Percentiles rank a stretch among this genome's conserved stretches.
These are phyloP conservation scores for Thymallus thymallus DNA, from an alignment of 2,113 vertebrate species.

Conservation along the genomic window DNA sequence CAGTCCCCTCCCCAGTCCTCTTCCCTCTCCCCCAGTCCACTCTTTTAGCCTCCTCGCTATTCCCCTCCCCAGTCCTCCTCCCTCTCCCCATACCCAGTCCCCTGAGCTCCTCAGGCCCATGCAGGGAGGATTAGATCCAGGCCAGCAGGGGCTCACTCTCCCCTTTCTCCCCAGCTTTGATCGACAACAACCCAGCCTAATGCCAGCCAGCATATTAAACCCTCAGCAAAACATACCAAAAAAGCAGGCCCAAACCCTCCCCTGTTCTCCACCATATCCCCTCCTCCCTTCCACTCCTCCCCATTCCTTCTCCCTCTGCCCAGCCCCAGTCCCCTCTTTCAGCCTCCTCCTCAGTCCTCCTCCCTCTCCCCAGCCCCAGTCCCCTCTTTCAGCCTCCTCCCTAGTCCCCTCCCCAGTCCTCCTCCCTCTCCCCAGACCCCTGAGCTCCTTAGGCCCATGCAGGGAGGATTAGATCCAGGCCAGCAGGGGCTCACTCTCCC, in stretches of 20 bases:
- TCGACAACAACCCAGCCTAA: conserved; percentile 63
- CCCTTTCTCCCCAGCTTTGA: conserved; percentile 61
- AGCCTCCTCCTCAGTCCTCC: conserved; percentile 21
- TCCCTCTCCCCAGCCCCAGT: neutral
- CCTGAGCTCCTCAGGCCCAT: neutral
- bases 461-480: neutral
- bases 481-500: conserved; percentile 56
- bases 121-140: neutral
- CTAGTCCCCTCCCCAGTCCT: no score
- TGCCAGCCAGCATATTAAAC: conserved; percentile 69
- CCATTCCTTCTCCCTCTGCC: no score
- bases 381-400: no score
- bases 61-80: no score
- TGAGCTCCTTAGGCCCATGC: no score
- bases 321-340: conserved; percentile 6
- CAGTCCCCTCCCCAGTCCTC: no score
- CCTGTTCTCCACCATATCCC: no score
- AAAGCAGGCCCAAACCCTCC: neutral
- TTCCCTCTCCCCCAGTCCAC: no score
- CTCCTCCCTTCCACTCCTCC: no score
- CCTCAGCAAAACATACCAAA: conserved; percentile 56
- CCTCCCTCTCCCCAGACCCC: neutral
- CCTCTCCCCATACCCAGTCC: neutral
- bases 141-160: conserved; percentile 57
- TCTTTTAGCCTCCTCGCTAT: no score